Percentiles rank a stretch among this genome's conserved stretches.
Evolutionary conservation across 2,888 invertebrate genomes (phyloP).

Genomic region (Kryphioiulus occultus): DNA sequence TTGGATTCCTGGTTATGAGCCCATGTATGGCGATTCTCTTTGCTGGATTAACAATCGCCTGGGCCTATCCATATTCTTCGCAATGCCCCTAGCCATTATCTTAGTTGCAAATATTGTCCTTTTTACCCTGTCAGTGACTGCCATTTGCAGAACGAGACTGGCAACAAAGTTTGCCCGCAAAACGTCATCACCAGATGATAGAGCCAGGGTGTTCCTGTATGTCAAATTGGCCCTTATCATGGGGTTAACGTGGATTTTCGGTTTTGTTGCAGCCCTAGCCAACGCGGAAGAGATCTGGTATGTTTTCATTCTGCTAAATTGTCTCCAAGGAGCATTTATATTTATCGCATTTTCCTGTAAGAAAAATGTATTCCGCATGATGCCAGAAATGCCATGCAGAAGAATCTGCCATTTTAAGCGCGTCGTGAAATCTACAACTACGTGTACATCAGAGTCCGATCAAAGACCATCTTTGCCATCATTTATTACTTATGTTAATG

Average conservation of each 20-base stretch:
- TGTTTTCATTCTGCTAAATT: constrained; percentile 64
- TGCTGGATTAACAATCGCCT: constrained; percentile 63
- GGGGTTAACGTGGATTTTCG: constrained; percentile 65
- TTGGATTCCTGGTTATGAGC: constrained; percentile 53
- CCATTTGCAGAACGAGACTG: constrained; percentile 57
- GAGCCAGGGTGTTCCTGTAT: constrained; percentile 59
- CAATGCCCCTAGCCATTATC: constrained; percentile 61
- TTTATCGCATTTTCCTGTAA: constrained; percentile 64
- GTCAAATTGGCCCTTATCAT: constrained; percentile 62
- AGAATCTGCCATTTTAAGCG: no score
- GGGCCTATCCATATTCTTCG: constrained; percentile 62
- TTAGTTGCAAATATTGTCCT: constrained; percentile 61
- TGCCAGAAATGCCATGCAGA: no score
- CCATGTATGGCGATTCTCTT: constrained; percentile 54
- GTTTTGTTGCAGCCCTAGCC: constrained; percentile 62
- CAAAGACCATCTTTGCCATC: no score
- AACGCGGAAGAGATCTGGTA: constrained; percentile 62
- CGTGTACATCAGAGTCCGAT: no score
- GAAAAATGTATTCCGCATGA: not conserved
- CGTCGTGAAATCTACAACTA: no score
- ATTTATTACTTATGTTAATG: no score
- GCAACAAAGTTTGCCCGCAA: not conserved
- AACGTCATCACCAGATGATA: constrained; percentile 52
- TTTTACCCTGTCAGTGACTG: constrained; percentile 60
- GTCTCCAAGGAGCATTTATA: constrained; percentile 66